Evolutionary conservation across 2,888 invertebrate genomes (phyloP).

Genomic region (Torymus auratus): DNA sequence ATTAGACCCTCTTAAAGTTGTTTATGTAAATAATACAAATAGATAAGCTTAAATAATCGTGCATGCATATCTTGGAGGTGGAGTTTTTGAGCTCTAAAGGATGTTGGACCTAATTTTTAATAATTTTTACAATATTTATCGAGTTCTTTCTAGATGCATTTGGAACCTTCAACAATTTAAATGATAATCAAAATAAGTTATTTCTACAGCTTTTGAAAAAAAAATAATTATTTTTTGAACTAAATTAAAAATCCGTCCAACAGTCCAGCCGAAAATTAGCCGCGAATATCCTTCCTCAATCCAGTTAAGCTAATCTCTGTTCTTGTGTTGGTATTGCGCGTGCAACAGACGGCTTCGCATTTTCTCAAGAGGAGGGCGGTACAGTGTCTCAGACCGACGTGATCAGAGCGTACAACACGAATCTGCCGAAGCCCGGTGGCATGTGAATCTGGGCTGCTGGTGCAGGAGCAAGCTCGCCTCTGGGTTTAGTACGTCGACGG

Average conservation of each 20-base stretch:
- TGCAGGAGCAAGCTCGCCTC: constrained; percentile 29
- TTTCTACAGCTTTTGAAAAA: too few species aligned
- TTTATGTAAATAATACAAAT: constrained; percentile 29
- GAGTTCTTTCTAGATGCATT: too few species aligned
- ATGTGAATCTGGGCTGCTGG: constrained; percentile 76
- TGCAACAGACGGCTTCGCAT: constrained; percentile 94
- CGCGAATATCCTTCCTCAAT: too few species aligned
- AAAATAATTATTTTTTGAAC: too few species aligned
- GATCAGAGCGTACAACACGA: constrained; percentile 97
- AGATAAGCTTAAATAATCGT: constrained; percentile 27
- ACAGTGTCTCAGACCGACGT: constrained; percentile 95
- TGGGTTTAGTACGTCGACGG: constrained; percentile 30
- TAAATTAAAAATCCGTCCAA: too few species aligned
- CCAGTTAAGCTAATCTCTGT: background rate
- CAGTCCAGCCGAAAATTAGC: too few species aligned
- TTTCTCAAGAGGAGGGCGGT: constrained; percentile 99
- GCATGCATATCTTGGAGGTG: constrained; percentile 35
- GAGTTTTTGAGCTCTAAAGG: constrained; percentile 3
- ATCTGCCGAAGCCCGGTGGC: constrained; percentile 88
- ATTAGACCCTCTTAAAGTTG: background rate
- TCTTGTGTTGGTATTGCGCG: background rate
- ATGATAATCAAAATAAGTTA: too few species aligned
- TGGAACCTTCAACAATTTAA: too few species aligned
- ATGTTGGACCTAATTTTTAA: constrained; percentile 11
- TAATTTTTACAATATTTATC: background rate